Evolutionary conservation across 2,888 invertebrate genomes (phyloP), one percentile per base, ranked within the genome.

Genomic region (Euzetes globulus): DNA sequence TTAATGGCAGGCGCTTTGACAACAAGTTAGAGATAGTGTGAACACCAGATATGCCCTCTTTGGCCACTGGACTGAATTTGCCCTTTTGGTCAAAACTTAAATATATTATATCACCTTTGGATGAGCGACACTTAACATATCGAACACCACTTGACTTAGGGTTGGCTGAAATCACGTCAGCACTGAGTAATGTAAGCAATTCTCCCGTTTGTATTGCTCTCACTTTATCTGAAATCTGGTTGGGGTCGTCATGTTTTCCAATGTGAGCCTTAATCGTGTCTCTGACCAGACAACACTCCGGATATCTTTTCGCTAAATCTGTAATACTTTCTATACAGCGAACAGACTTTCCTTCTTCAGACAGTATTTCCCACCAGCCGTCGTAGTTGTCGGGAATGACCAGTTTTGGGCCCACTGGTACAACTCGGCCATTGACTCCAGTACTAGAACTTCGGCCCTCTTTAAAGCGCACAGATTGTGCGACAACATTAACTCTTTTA

Each of bases 21-120:
- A 95, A 84, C 78, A 96, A 85, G 80, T 92, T 94, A 81, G 90
- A 89, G 19, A 94, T 92, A 77, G 91, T 91, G 83, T 96, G 95
- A 22, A 95, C 95, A 27, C 95, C 95, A 81, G 93, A 92, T 78
- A 96, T 94, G 84, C 93, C 94, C 83, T 93, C 92, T 81, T 92
- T 89, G 77, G 95, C 95, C 74, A 96, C 86, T 70, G 93, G 92
- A 80, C 94, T 94, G 84, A 96, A 94, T 81, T 91, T 89, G 50
- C 93, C 94, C 81, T 91, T 88, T 83, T 92, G 91, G 81, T 94
- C 94, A 82, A 92, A 86, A 77, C 90, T 89, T 78, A 95, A 84
- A 80, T 92, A 87, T 41, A 95, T 86, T 79, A 88, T 89, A 81
- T 93, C 92, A 55, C 58, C 58, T 25, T 37, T 65, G 13, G 65